phyloP scores from a whole-genome alignment of 2,113 vertebrate species.

The Oncorhynchus masou region DNA sequence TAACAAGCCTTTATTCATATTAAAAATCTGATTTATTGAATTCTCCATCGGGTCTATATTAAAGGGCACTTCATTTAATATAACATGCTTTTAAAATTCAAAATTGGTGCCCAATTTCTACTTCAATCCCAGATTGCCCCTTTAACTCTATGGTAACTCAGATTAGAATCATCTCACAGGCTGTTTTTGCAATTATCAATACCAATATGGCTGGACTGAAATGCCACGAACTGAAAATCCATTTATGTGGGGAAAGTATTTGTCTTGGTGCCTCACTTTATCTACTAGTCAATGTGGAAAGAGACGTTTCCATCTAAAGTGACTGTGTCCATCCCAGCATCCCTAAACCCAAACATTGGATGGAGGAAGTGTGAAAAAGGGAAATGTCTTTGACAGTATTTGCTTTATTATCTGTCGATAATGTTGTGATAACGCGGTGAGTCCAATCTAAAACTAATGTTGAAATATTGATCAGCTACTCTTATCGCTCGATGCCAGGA shows the following conservation, averaged over 20 bases:
- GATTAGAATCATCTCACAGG: no score
- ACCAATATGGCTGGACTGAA: not conserved
- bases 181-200: not conserved
- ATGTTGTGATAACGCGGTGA: constrained; percentile 51
- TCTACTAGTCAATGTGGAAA: constrained; percentile 28
- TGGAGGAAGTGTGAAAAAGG: constrained; percentile 34
- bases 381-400: constrained; percentile 62
- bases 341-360: constrained; percentile 26
- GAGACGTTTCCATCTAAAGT: constrained; percentile 27
- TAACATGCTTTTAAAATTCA: no score
- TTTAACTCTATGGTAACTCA: no score
- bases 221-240: not conserved
- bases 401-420: constrained; percentile 36
- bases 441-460: constrained; percentile 37
- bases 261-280: not conserved
- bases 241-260: not conserved
- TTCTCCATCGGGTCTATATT: no score
- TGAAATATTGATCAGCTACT: constrained; percentile 64
- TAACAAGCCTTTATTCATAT: no score
- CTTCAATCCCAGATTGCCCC: not conserved
- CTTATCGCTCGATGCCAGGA: constrained; percentile 56
- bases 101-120: no score
- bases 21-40: no score
- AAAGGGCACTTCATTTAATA: no score
- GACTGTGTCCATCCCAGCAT: constrained; percentile 45